These are phyloP conservation scores for Orthosia incerta DNA, from an alignment of 2,888 invertebrate genomes.

Conservation along the genomic window DNA sequence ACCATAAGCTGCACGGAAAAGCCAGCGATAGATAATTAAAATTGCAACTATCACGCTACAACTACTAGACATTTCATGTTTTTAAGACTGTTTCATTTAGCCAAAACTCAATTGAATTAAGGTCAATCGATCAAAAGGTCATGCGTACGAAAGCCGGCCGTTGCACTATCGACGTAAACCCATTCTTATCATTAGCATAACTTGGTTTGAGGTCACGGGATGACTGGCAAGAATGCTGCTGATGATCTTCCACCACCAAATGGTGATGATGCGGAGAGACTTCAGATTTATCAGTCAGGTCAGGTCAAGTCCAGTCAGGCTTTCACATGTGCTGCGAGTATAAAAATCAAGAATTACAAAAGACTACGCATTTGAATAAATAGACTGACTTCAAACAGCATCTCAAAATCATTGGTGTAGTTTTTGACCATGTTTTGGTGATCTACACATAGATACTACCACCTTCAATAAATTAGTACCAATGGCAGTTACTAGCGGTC, in stretches of 20 bases:
- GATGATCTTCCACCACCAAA: neutral
- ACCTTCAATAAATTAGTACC: too few species aligned
- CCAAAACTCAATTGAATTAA: neutral
- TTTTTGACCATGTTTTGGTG: neutral
- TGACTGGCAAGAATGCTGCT: neutral
- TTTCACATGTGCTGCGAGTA: too few species aligned
- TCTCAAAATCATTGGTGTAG: too few species aligned
- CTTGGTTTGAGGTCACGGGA: neutral
- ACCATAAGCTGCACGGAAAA: neutral
- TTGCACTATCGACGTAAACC: slow-evolving; percentile 14
- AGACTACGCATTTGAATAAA: too few species aligned
- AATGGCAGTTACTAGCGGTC: too few species aligned
- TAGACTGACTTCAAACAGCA: too few species aligned
- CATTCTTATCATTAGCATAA: slow-evolving; percentile 1
- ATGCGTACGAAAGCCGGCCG: neutral
- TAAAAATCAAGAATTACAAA: too few species aligned
- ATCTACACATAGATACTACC: neutral
- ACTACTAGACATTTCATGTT: neutral
- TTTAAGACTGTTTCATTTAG: neutral
- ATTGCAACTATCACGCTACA: neutral
- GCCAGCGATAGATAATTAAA: neutral
- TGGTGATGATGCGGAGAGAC: neutral
- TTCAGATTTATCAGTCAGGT: neutral
- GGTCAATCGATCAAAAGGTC: slow-evolving; percentile 17
- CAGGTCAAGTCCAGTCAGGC: too few species aligned